phyloP scores from a whole-genome alignment of 2,113 vertebrate genomes.

The Neodontobutis hainanensis region DNA sequence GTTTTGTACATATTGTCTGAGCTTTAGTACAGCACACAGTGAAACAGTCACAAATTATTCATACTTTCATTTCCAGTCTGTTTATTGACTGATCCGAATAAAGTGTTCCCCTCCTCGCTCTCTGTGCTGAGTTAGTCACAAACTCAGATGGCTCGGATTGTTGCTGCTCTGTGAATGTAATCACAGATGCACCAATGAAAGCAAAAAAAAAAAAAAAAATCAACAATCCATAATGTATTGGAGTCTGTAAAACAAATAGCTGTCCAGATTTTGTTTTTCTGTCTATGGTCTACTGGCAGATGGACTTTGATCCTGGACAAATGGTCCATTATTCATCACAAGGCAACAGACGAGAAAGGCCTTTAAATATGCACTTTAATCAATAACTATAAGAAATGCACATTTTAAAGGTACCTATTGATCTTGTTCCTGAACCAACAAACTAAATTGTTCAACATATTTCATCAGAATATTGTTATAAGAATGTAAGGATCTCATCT shows the following conservation, averaged over 20 bases:
- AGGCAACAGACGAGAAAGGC: too few species aligned
- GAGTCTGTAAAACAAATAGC: neutral
- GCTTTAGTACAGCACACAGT: neutral
- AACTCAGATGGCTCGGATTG: neutral
- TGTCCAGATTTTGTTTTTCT: conserved; percentile 12
- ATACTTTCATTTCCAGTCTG: neutral
- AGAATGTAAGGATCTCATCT: too few species aligned
- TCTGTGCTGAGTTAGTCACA: conserved; percentile 8
- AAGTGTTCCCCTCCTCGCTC: conserved; percentile 5
- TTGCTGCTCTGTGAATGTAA: conserved; percentile 4
- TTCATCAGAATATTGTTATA: too few species aligned
- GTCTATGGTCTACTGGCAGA: conserved; percentile 4
- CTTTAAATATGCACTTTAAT: too few species aligned
- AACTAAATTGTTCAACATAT: neutral
- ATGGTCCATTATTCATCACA: neutral
- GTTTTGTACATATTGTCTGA: neutral
- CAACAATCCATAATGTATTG: conserved; percentile 12
- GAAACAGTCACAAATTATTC: conserved; percentile 5
- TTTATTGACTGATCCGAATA: neutral
- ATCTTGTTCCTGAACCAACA: neutral
- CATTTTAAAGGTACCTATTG: neutral
- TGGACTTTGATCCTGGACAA: neutral
- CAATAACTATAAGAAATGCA: neutral
- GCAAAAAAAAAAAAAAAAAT: conserved; percentile 8
- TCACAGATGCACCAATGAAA: conserved; percentile 8